Percentiles rank a stretch among this genome's conserved stretches.
phyloP scores from a whole-genome alignment of 1,140 invertebrate species.

The Drosophila ficusphila region DNA sequence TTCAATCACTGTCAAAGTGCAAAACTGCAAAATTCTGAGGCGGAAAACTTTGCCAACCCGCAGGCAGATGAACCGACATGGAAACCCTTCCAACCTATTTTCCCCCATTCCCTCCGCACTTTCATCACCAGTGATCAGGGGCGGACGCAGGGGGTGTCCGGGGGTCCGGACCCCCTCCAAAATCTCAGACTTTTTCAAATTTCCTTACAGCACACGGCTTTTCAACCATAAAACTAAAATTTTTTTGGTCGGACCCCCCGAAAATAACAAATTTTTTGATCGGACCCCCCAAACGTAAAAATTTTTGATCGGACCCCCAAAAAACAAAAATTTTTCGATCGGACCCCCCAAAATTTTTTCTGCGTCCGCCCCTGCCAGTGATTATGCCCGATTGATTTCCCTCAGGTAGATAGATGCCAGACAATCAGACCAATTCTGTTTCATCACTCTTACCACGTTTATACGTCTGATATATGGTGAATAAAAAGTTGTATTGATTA shows the following conservation, averaged over 20 bases:
- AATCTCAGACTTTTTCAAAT: too few species aligned
- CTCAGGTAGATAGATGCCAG: slow-evolving; percentile 20
- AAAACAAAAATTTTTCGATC: too few species aligned
- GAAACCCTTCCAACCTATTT: background rate
- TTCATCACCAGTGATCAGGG: slow-evolving; percentile 66
- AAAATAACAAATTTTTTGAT: too few species aligned
- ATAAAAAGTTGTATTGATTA: background rate
- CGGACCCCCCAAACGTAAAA: too few species aligned
- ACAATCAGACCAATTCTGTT: slow-evolving; percentile 25
- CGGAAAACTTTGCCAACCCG: slow-evolving; percentile 30
- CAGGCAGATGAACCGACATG: slow-evolving; percentile 21
- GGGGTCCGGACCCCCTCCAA: too few species aligned
- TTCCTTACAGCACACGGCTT: too few species aligned
- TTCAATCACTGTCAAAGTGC: slow-evolving; percentile 65
- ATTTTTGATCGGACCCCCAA: too few species aligned
- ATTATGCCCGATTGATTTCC: slow-evolving; percentile 74
- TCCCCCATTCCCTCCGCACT: background rate
- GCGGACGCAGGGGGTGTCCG: too few species aligned
- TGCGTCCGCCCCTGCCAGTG: too few species aligned
- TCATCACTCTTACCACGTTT: slow-evolving; percentile 6
- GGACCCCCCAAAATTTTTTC: too few species aligned
- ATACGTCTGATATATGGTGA: background rate
- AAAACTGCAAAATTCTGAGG: slow-evolving; percentile 51
- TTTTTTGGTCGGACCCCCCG: too few species aligned
- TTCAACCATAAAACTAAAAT: too few species aligned